A percentile compares a stretch with the other conserved stretches of the same genome.
These are phyloP conservation scores for Netelia melanura DNA, from an alignment of 2,888 invertebrate species.

Conservation along the genomic window DNA sequence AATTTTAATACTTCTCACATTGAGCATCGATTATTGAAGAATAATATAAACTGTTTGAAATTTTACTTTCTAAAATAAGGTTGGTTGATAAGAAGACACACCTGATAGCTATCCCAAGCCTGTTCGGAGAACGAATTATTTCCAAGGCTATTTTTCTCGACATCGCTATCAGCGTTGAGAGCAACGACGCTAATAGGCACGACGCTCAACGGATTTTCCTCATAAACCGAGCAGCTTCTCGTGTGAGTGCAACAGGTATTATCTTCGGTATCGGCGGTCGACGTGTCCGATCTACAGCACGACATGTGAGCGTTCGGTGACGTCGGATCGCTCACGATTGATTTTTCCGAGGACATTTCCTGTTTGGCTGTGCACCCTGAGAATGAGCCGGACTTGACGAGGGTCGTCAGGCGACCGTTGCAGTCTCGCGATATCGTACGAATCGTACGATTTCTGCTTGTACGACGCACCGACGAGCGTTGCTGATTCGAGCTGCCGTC, in stretches of 20 bases:
- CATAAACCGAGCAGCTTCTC: constrained; percentile 73
- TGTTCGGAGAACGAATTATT: constrained; percentile 94
- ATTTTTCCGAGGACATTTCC: constrained; percentile 84
- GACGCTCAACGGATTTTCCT: constrained; percentile 76
- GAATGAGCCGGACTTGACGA: constrained; percentile 92
- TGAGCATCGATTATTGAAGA: background rate
- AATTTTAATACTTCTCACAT: background rate
- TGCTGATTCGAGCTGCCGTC: constrained; percentile 84
- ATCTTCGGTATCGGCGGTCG: constrained; percentile 82
- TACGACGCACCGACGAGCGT: constrained; percentile 67
- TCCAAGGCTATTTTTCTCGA: constrained; percentile 86
- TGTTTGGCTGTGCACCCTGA: constrained; percentile 88
- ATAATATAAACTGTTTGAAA: background rate
- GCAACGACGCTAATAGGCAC: constrained; percentile 76
- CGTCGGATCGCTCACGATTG: constrained; percentile 88
- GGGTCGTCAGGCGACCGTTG: constrained; percentile 82
- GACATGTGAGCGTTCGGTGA: constrained; percentile 85
- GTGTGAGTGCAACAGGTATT: constrained; percentile 74
- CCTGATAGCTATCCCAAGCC: constrained; percentile 98
- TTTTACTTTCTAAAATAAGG: too few species aligned
- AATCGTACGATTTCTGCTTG: constrained; percentile 69
- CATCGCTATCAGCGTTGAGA: constrained; percentile 88
- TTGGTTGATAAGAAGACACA: constrained; percentile 76
- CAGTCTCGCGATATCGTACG: constrained; percentile 76
- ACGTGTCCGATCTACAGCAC: constrained; percentile 83